Conservation (phyloP, 2,888 invertebrate species). For the Myopa testacea region DNA sequence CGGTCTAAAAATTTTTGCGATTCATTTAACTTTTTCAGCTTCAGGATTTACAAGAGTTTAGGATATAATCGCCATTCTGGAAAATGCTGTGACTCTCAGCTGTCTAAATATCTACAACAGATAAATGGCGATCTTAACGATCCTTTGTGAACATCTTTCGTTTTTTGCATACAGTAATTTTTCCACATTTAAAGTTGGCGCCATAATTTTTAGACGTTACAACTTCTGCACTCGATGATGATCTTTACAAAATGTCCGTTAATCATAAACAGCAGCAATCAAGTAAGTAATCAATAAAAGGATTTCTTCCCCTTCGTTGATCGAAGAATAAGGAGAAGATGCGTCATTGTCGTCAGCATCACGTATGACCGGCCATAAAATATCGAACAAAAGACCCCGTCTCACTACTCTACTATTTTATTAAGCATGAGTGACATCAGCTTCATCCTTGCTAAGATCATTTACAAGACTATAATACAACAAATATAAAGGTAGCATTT, state of each 20-base stretch:
- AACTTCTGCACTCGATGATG: not conserved
- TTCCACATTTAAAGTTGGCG: conserved; percentile 19
- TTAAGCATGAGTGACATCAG: conserved; percentile 16
- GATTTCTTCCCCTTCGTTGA: not conserved
- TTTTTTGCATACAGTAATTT: not conserved
- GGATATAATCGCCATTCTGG: no score
- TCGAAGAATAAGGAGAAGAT: not conserved
- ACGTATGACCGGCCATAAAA: conserved; percentile 11
- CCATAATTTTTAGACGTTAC: conserved; percentile 13
- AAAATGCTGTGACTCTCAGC: no score
- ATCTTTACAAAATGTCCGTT: not conserved
- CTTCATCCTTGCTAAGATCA: not conserved
- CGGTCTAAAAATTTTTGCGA: no score
- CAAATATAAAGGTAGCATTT: not conserved
- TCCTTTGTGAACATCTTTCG: not conserved
- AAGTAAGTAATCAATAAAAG: conserved; percentile 6
- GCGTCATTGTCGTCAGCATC: not conserved
- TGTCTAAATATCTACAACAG: not conserved
- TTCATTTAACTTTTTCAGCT: no score
- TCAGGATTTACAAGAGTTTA: no score
- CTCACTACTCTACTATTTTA: not conserved
- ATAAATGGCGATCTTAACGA: not conserved
- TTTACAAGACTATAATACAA: not conserved
- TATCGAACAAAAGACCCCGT: conserved; percentile 1
- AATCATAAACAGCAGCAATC: not conserved